Evolutionary conservation across 2,888 invertebrate genomes (phyloP).

Genomic region (Lamellibrachia satsuma): DNA sequence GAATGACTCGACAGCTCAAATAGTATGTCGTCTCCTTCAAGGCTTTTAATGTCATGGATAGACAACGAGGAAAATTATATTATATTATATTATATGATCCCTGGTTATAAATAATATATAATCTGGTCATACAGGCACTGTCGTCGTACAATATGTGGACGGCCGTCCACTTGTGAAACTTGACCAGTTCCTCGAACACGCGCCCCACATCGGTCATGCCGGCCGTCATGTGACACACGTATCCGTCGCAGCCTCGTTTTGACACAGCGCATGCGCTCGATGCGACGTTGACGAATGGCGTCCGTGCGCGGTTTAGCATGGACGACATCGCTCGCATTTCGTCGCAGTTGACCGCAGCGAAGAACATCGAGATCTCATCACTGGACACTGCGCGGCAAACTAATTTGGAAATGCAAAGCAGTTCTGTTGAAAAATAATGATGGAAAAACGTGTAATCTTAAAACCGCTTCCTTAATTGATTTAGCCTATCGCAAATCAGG

Average conservation of each 20-base stretch:
- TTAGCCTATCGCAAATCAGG: no score
- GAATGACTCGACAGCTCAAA: no score
- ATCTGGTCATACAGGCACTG: neutral
- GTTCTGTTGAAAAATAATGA: neutral
- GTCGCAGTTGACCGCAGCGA: neutral
- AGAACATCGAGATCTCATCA: neutral
- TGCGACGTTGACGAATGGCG: neutral
- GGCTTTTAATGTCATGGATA: no score
- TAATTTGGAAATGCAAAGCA: neutral
- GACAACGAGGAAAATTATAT: neutral
- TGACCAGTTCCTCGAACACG: neutral
- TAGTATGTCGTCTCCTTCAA: no score
- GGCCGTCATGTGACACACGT: constrained; percentile 2
- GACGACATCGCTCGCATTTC: neutral
- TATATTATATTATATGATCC: no score
- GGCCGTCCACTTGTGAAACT: neutral
- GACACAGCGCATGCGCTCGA: neutral
- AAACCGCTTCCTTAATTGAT: no score
- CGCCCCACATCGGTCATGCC: neutral
- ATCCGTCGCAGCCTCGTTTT: constrained; percentile 4
- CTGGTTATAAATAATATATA: neutral
- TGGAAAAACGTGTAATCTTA: no score
- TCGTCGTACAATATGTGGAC: neutral
- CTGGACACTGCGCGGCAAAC: neutral
- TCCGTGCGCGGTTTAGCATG: neutral